Conservation (phyloP, 2,113 vertebrate species). For the Pardalotus punctatus region DNA sequence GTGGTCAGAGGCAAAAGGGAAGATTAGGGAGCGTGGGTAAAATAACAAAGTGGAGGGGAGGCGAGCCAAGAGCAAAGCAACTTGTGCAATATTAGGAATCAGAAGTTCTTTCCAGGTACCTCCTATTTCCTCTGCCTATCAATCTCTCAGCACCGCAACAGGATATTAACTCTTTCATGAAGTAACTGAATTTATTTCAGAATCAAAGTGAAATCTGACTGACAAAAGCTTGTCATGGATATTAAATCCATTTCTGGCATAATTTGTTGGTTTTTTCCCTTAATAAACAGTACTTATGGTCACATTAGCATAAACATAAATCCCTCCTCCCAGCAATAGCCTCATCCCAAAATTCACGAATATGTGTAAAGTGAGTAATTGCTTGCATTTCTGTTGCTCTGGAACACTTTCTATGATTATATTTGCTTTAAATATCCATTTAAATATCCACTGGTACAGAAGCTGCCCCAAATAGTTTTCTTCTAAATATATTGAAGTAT, state of each 20-base stretch:
- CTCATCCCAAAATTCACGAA: not conserved
- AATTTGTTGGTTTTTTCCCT: no score
- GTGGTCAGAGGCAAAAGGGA: not conserved
- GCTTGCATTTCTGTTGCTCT: not conserved
- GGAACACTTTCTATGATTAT: not conserved
- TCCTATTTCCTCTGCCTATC: slow-evolving; percentile 57
- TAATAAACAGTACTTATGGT: not conserved
- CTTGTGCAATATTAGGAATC: not conserved
- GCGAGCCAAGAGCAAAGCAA: not conserved
- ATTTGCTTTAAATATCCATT: not conserved
- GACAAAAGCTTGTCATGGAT: not conserved
- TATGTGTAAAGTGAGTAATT: not conserved
- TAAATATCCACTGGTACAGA: not conserved
- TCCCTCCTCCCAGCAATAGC: not conserved
- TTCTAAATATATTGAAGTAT: not conserved
- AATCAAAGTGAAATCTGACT: not conserved
- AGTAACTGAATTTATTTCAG: not conserved
- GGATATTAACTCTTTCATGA: slow-evolving; percentile 37
- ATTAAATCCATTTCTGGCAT: not conserved
- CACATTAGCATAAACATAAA: not conserved
- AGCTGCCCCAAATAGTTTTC: not conserved
- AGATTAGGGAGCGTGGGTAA: slow-evolving; percentile 16
- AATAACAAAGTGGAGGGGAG: slow-evolving; percentile 18
- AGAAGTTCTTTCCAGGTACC: slow-evolving; percentile 40
- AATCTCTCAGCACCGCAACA: not conserved